These are phyloP conservation scores for Oncorhynchus nerka DNA, from an alignment of 2,113 vertebrate species.

Conservation along the genomic window DNA sequence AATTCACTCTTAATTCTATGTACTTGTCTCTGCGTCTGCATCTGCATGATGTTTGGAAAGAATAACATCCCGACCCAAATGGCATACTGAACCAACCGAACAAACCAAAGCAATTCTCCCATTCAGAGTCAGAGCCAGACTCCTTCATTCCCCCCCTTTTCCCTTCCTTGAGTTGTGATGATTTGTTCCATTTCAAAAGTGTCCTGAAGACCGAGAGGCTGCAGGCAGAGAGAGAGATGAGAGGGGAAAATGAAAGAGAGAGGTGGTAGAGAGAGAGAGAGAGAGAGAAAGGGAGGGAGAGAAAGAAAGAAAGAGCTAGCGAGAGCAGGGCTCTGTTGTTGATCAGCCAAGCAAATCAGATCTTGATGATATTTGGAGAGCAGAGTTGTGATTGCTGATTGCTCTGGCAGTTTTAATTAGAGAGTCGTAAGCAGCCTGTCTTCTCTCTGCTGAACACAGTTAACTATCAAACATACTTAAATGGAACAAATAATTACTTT, in stretches of 20 bases:
- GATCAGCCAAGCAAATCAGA: constrained; percentile 73
- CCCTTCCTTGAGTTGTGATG: constrained; percentile 51
- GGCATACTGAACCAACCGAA: not conserved
- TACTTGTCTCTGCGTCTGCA: not conserved
- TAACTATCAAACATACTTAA: constrained; percentile 62
- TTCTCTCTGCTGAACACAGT: constrained; percentile 59
- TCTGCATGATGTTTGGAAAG: not conserved
- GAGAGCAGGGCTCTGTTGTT: constrained; percentile 55
- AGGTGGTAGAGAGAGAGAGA: too few relatives aligned
- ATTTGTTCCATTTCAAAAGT: constrained; percentile 65
- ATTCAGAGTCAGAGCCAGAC: constrained; percentile 32
- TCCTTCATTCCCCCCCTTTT: constrained; percentile 16
- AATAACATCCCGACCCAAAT: not conserved
- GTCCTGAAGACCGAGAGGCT: constrained; percentile 36
- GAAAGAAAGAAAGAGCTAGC: too few relatives aligned
- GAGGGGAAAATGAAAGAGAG: not conserved
- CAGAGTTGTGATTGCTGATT: constrained; percentile 75
- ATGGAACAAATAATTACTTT: constrained; percentile 63
- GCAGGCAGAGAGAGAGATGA: constrained; percentile 35
- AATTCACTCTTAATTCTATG: not conserved
- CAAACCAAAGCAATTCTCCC: constrained; percentile 10
- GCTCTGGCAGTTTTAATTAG: constrained; percentile 76
- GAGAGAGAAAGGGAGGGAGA: constrained; percentile 15
- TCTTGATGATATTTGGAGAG: constrained; percentile 76
- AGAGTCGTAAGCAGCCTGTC: constrained; percentile 68